Base-by-base conservation (phyloP, 2,797 vertebrate species). In the Podarcis siculus region DNA sequence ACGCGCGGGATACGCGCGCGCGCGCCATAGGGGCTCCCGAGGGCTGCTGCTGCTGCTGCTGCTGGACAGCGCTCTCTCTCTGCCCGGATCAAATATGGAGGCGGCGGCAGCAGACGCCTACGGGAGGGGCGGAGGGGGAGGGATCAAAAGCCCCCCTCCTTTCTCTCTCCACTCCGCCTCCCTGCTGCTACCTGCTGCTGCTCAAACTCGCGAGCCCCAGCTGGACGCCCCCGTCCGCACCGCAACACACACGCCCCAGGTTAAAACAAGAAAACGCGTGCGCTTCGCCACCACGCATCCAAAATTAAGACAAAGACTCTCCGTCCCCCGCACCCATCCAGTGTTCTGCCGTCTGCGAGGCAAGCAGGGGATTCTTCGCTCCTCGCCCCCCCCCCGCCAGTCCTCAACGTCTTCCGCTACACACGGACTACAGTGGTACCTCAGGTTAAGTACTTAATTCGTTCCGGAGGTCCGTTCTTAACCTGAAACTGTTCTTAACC, bases 61-160 rank as follows among this genome's bases (percentile, higher is more conserved):
- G 84, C 85, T 86, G 85, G 85, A 86, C 85, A 86, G 85, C 85
- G 85, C 75, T 85, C 3, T 64, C 32, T 27, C 37, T 27, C 1
- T 78, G 85, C 85, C 85, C 85, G 39, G 19, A 27, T 35, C 85
- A 32, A 86, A 86, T 1, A 86, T 86, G 85, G 85, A 35, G 76
- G 76, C 61, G 35, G 30, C 1, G 61, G 84, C 75, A 2, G 39
- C 86, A 5, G 82, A 81, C 1, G 87, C 64, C 1, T 42, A 12
- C 19, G 71, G 73, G 75, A 45, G 64, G 42, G 78, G 21, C 42
- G 27, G 23, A 58, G 13, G 32, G 61, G 25, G 23, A 17, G 64
- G 55, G 55, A 8, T 1, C 25, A 6, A 32, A n/a, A 32, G 8
- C 35, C 71, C 39, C 45, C 5, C 72, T 9, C 73, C n/a, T 15